These are phyloP conservation scores for Peromyscus leucopus DNA, from an alignment of 2,113 vertebrate genomes.

Conservation along the genomic window DNA sequence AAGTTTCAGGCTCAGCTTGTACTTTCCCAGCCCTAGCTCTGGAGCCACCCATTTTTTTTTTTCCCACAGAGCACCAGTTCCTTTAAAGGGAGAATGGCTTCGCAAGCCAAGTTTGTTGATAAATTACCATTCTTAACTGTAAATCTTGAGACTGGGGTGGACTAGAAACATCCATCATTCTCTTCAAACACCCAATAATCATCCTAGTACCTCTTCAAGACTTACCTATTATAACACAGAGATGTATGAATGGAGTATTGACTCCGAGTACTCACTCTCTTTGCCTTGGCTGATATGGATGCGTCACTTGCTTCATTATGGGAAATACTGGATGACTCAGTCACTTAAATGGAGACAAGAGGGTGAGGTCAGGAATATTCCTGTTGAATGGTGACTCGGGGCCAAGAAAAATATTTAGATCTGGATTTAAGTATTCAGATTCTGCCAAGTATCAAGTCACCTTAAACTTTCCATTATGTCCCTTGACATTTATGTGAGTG, in stretches of 20 bases:
- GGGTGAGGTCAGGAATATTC: constrained; percentile 58
- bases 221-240: not conserved
- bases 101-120: not conserved
- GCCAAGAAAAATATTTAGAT: constrained; percentile 60
- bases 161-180: not conserved
- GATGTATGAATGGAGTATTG: not conserved
- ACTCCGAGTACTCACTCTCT: not conserved
- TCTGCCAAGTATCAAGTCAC: constrained; percentile 42
- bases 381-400: constrained; percentile 32
- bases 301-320: not conserved
- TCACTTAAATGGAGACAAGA: not conserved
- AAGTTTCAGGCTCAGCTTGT: not conserved
- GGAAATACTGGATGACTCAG: not conserved
- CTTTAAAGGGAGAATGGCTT: not conserved
- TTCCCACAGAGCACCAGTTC: not conserved
- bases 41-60: not conserved
- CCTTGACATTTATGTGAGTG: not conserved
- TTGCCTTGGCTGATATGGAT: not conserved
- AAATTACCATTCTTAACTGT: not conserved
- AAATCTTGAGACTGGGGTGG: not conserved
- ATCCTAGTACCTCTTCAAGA: not conserved
- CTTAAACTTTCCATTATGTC: not conserved
- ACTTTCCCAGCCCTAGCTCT: not conserved
- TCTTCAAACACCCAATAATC: not conserved
- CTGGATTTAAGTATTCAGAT: constrained; percentile 9